These are phyloP conservation scores for Heliothis subflexa DNA, from an alignment of 1,140 invertebrate genomes.

Conservation along the genomic window DNA sequence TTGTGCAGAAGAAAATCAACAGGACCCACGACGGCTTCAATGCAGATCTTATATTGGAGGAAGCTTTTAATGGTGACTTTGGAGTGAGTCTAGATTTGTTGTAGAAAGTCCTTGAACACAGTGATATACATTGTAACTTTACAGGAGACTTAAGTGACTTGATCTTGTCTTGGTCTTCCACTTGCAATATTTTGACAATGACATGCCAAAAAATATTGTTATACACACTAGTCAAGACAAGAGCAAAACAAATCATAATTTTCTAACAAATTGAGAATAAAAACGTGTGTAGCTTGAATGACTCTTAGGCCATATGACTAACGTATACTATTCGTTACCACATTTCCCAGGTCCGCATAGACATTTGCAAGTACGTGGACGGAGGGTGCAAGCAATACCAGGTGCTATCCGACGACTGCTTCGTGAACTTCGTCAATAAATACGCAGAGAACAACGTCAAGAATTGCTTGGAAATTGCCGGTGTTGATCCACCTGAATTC, in stretches of 20 bases:
- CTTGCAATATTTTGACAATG: too few relatives aligned
- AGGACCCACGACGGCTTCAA: slow-evolving; percentile 75
- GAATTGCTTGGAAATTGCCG: slow-evolving; percentile 49
- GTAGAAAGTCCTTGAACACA: too few relatives aligned
- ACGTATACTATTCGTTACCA: neutral
- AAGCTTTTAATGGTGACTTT: slow-evolving; percentile 54
- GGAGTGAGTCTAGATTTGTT: slow-evolving; percentile 49
- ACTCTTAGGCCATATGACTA: neutral
- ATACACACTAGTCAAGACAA: too few relatives aligned
- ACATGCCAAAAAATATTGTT: too few relatives aligned
- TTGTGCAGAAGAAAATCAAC: slow-evolving; percentile 70
- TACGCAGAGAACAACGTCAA: slow-evolving; percentile 64
- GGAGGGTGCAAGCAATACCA: slow-evolving; percentile 76
- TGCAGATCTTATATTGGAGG: slow-evolving; percentile 43
- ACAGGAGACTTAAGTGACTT: too few relatives aligned
- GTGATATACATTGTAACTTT: too few relatives aligned
- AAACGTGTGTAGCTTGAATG: too few relatives aligned
- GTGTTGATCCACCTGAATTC: slow-evolving; percentile 61
- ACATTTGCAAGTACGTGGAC: slow-evolving; percentile 71
- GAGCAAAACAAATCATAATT: too few relatives aligned
- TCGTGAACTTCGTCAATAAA: slow-evolving; percentile 59
- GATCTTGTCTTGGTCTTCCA: too few relatives aligned
- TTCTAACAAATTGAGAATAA: too few relatives aligned
- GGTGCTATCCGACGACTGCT: slow-evolving; percentile 60
- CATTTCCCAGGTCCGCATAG: slow-evolving; percentile 57